These are phyloP conservation scores for Scaptomyza montana DNA, from an alignment of 1,140 invertebrate genomes.

Conservation along the genomic window DNA sequence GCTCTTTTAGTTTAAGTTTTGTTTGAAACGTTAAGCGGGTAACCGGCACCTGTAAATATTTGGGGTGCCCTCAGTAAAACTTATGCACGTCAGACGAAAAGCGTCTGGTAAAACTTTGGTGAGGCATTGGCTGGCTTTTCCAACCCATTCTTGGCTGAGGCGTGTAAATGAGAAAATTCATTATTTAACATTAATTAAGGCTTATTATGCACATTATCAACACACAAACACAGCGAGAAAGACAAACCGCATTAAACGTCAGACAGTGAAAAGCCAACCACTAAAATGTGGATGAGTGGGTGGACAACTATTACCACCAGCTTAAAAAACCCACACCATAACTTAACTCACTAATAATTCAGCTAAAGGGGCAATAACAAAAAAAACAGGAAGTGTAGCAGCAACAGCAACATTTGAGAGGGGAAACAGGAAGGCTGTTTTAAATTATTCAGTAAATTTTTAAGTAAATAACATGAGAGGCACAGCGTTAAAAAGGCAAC, in stretches of 20 bases:
- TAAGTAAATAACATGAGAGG: slow-evolving; percentile 77
- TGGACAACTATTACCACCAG: slow-evolving; percentile 58
- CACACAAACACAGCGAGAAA: slow-evolving; percentile 41
- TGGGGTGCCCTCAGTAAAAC: slow-evolving; percentile 45
- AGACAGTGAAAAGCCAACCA: slow-evolving; percentile 55
- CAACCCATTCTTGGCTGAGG: slow-evolving; percentile 48
- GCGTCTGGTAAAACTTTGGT: slow-evolving; percentile 12
- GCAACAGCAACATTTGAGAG: slow-evolving; percentile 12
- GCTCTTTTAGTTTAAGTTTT: not conserved
- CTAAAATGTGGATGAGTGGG: slow-evolving; percentile 15
- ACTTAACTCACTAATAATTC: too few relatives aligned
- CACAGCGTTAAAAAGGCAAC: slow-evolving; percentile 63
- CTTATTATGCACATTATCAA: slow-evolving; percentile 83
- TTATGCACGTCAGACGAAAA: slow-evolving; percentile 29
- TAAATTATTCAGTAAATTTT: slow-evolving; percentile 82
- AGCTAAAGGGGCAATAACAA: slow-evolving; percentile 21
- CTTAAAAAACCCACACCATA: slow-evolving; percentile 31
- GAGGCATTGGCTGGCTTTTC: slow-evolving; percentile 44
- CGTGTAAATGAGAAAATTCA: slow-evolving; percentile 80
- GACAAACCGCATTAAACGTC: slow-evolving; percentile 72
- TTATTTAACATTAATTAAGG: slow-evolving; percentile 83
- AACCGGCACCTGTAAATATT: slow-evolving; percentile 60
- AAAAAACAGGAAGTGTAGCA: slow-evolving; percentile 52
- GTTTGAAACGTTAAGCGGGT: not conserved
- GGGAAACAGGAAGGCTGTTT: slow-evolving; percentile 19